Evolutionary conservation across 2,888 invertebrate species (phyloP).

Genomic region (Eumerus sabulonum): DNA sequence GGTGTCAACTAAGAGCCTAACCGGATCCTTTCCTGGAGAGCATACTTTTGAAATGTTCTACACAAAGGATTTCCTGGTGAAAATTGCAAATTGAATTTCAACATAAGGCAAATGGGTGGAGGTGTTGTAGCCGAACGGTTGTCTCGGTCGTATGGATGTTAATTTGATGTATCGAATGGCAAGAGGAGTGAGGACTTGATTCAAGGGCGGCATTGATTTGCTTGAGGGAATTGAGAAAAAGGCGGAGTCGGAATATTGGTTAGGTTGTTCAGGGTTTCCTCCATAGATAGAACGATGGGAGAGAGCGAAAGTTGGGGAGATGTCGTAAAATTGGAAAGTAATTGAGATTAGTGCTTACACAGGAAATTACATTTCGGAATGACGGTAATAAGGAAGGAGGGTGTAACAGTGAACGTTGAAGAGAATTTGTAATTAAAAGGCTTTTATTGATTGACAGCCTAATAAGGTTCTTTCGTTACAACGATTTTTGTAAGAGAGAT

Average conservation of each 20-base stretch:
- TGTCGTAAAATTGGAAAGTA: constrained; percentile 38
- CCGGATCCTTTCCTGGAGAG: background rate
- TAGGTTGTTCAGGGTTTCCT: background rate
- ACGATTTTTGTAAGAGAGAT: too few species aligned
- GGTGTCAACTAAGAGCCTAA: constrained; percentile 6
- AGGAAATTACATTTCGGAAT: constrained; percentile 43
- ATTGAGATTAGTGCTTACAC: constrained; percentile 46
- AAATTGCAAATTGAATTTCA: constrained; percentile 38
- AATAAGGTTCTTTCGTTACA: background rate
- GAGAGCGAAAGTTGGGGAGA: constrained; percentile 1
- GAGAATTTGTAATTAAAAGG: constrained; percentile 9
- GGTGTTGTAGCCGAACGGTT: background rate
- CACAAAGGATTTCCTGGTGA: constrained; percentile 25
- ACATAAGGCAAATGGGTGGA: background rate
- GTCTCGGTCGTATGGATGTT: constrained; percentile 3
- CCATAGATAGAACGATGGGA: too few species aligned
- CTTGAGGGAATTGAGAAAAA: constrained; percentile 10
- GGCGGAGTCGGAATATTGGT: constrained; percentile 8
- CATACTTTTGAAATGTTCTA: constrained; percentile 32
- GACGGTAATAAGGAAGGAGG: constrained; percentile 8
- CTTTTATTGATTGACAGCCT: constrained; percentile 1
- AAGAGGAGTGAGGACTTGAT: background rate
- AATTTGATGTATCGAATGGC: constrained; percentile 24
- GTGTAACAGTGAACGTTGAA: background rate
- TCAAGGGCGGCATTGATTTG: constrained; percentile 23